A percentile compares a stretch with the other conserved stretches of the same genome.
Evolutionary conservation across 2,113 vertebrate genomes (phyloP).

Genomic region (Pyrgilauda ruficollis): DNA sequence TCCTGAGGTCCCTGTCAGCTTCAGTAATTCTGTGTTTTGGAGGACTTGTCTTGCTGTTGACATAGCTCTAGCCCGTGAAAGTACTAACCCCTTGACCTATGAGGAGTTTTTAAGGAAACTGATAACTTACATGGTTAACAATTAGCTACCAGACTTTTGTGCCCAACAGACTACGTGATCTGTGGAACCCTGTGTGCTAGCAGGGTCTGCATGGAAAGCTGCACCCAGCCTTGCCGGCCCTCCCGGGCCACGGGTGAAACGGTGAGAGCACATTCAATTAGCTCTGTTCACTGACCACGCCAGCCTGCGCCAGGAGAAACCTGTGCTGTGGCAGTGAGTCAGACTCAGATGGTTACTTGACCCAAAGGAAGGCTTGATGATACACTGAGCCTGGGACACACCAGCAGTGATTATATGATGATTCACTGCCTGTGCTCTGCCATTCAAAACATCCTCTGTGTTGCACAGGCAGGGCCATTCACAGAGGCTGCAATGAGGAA

Average conservation of each 20-base stretch:
- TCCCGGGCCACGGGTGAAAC: fast-evolving
- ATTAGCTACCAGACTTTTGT: background rate
- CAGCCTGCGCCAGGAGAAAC: background rate
- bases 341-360: slow-evolving; percentile 11
- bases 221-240: background rate
- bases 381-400: slow-evolving; percentile 6
- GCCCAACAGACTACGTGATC: background rate
- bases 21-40: background rate
- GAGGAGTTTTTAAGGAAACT: background rate
- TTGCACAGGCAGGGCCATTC: background rate
- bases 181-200: background rate
- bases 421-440: slow-evolving; percentile 30
- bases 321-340: background rate
- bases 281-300: background rate
- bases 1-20: background rate
- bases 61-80: background rate
- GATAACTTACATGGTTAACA: background rate
- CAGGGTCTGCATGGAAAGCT: background rate
- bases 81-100: background rate
- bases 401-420: slow-evolving; percentile 37
- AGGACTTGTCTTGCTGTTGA: background rate
- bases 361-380: slow-evolving; percentile 30
- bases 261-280: background rate
- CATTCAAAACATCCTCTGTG: slow-evolving; percentile 57
- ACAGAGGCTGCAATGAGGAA: background rate